Percentiles rank a stretch among this genome's conserved stretches.
Evolutionary conservation across 64 coral and sea anemone genomes (phyloP).

Genomic region (Stylophora pistillata): DNA sequence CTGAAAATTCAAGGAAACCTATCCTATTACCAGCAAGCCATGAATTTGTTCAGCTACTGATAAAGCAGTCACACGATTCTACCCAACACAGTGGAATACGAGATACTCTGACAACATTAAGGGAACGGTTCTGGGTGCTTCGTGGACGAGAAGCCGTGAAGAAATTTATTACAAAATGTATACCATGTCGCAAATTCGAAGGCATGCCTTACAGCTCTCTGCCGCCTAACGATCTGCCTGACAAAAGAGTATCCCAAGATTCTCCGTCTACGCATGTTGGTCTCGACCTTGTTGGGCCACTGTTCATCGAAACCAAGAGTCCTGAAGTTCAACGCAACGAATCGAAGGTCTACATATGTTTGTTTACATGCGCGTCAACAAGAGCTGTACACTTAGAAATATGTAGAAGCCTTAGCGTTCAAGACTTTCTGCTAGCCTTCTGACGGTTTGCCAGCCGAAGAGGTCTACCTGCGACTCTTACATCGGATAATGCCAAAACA

Average conservation of each 20-base stretch:
- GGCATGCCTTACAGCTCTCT: background rate
- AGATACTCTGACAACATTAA: slow-evolving; percentile 20
- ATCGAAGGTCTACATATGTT: slow-evolving; percentile 20
- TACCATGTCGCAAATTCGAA: slow-evolving; percentile 6
- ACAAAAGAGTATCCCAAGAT: slow-evolving; percentile 48
- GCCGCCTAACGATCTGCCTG: background rate
- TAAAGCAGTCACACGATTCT: slow-evolving; percentile 46
- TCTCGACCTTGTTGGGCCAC: slow-evolving; percentile 24
- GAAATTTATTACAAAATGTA: slow-evolving; percentile 10
- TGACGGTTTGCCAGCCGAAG: slow-evolving; percentile 7
- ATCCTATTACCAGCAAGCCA: slow-evolving; percentile 55
- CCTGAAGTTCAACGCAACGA: background rate
- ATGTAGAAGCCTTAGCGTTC: slow-evolving; percentile 1
- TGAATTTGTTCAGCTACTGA: slow-evolving; percentile 19
- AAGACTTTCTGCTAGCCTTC: slow-evolving; percentile 8
- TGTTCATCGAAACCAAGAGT: slow-evolving; percentile 2
- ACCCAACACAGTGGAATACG: slow-evolving; percentile 48
- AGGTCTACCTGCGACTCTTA: slow-evolving; percentile 11
- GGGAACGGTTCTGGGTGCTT: slow-evolving; percentile 46
- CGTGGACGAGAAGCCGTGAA: slow-evolving; percentile 38
- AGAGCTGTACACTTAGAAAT: slow-evolving; percentile 35
- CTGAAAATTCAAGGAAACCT: slow-evolving; percentile 31
- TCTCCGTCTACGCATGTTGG: slow-evolving; percentile 47
- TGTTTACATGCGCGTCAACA: slow-evolving; percentile 31
- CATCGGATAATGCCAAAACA: slow-evolving; percentile 33